Evolutionary conservation across 2,888 invertebrate genomes (phyloP).

Genomic region (Pegoplata infirma): DNA sequence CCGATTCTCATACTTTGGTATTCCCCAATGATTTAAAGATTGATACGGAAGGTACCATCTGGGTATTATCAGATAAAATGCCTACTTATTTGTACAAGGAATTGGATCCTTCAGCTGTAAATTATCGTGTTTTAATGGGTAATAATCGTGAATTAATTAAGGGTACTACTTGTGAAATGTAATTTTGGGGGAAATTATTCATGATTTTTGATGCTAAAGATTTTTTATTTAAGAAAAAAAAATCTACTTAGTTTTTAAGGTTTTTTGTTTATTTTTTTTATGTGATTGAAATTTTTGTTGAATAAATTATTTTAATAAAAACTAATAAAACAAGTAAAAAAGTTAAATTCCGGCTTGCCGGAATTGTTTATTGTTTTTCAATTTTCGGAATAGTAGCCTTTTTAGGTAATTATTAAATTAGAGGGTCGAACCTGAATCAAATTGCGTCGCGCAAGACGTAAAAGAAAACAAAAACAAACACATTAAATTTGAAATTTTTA

Average conservation of each 20-base stretch:
- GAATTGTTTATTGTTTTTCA: too few species aligned
- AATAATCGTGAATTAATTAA: slow-evolving; percentile 75
- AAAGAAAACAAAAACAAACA: too few species aligned
- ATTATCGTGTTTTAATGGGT: slow-evolving; percentile 80
- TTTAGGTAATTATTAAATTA: too few species aligned
- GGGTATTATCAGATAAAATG: slow-evolving; percentile 88
- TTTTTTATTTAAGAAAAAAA: slow-evolving; percentile 16
- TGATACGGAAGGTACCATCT: slow-evolving; percentile 82
- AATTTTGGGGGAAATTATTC: slow-evolving; percentile 39
- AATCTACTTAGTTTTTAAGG: slow-evolving; percentile 13
- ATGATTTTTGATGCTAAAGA: background rate
- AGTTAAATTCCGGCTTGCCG: too few species aligned
- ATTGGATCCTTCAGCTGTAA: slow-evolving; percentile 83
- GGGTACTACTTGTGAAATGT: slow-evolving; percentile 75
- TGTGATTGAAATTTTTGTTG: background rate
- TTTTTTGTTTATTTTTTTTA: background rate
- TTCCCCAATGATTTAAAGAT: slow-evolving; percentile 90
- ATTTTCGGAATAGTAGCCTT: too few species aligned
- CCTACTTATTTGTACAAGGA: slow-evolving; percentile 84
- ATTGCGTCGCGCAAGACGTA: too few species aligned
- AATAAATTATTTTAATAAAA: too few species aligned
- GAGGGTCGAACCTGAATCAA: too few species aligned
- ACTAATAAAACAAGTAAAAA: too few species aligned
- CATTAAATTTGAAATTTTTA: too few species aligned
- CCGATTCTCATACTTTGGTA: slow-evolving; percentile 83